Base-by-base conservation (phyloP, 2,113 vertebrate species). In the Arenaria interpres region DNA sequence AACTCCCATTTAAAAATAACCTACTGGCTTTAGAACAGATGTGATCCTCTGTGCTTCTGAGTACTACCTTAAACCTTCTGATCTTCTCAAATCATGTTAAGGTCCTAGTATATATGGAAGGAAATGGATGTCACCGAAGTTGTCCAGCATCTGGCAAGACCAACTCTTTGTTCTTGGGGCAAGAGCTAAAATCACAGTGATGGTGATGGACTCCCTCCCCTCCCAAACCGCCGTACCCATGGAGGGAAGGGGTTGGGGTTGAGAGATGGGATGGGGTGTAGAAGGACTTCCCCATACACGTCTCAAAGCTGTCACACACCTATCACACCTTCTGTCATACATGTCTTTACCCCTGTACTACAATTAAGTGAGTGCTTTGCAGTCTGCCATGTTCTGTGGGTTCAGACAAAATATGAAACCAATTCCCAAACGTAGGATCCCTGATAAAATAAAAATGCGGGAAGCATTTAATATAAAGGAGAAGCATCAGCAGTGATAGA, bases 171-270 rank as follows among this genome's bases (percentile, higher is more conserved):
- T 9, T 69, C 12, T 33, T 63, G 74, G 25, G 23, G 14, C 16
- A 73, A 57, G 10, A 28, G 41, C 14, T 80, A 43, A 71, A n/a
- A n/a, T 71, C 32, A 9, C 12, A 28, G 27, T 37, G 69, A 22
- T 28, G n/a, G 37, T 37, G 50, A 32, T 14, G 33, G 30, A 8
- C 3, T 78, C 3, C 14, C 2, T 32, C 5, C 25, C 69, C 19
- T 77, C 33, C 27, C 53, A 56, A 76, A 51, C 27, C 4, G 1
- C 25, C 2, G 0, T 22, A 43, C 56, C 62, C 37, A 3, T 1
- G 39, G 27, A 39, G 30, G 35, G 39, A 71, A 60, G 15, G 7
- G 3, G 7, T 8, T 77, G 50, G 14, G 24, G 1, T 13, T 6
- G 3, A 41, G 33, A 30, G 27, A 27, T 17, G 35, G n/a, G n/a